Conservation (phyloP, 2,888 invertebrate species). For the Sicus ferrugineus region DNA sequence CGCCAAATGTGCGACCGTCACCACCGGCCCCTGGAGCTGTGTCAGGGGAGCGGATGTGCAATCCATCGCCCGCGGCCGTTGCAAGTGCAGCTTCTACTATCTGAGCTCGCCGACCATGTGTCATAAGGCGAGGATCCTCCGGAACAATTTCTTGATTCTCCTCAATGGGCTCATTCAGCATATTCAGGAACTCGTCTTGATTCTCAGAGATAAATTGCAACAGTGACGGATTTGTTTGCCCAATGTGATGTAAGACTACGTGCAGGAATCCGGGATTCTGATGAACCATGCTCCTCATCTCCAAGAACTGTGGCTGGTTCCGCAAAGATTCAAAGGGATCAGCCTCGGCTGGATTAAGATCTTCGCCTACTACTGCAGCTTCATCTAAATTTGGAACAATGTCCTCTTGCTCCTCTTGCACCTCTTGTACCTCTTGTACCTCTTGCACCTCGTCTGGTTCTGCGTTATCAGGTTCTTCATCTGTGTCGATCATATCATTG, state of each 20-base stretch:
- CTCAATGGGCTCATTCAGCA: conserved; percentile 87
- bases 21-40: conserved; percentile 48
- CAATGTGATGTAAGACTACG: conserved; percentile 94
- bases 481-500: conserved; percentile 79
- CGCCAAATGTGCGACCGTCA: conserved; percentile 47
- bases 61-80: conserved; percentile 42
- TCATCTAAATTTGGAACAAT: conserved; percentile 17
- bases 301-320: conserved; percentile 94
- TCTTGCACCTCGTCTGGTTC: conserved; percentile 60
- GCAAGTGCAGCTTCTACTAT: conserved; percentile 42
- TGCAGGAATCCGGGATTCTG: conserved; percentile 93
- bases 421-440: no score
- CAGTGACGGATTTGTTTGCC: conserved; percentile 93
- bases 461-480: conserved; percentile 35
- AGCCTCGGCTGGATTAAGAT: conserved; percentile 9
- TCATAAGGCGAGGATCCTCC: conserved; percentile 40
- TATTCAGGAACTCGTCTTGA: conserved; percentile 93
- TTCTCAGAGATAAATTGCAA: conserved; percentile 91
- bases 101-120: conserved; percentile 54
- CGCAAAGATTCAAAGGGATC: conserved; percentile 91
- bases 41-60: conserved; percentile 40
- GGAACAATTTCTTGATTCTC: conserved; percentile 41
- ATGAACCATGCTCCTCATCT: conserved; percentile 93
- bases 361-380: background rate
- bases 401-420: conserved; percentile 54